Base-by-base conservation (phyloP, 2,888 invertebrate species). In the Epinotia demarniana region DNA sequence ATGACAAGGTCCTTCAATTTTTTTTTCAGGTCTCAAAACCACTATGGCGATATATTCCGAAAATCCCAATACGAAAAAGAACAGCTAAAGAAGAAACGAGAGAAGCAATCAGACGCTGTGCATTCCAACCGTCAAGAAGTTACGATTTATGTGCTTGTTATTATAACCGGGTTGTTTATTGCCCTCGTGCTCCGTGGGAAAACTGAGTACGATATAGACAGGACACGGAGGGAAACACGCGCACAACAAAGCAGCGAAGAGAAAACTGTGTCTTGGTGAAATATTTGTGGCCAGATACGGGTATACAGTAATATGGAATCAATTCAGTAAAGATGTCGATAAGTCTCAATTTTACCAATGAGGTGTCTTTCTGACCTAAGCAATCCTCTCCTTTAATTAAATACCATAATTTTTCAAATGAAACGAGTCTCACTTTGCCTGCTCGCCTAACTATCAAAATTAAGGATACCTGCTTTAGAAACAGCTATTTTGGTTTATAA, bases 11-110 rank as follows among this genome's bases (percentile, higher is more conserved):
- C 27, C 9, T 12, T 27, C 16, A 46, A 16, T 70, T 49, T 60
- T 39, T 33, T 71, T 73, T 11, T 57, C 83, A 94, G 94, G 94
- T 89, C 95, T 0, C 90, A 88, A 77, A 84, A 88, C 49, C 96
- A 96, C 81, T 96, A 96, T 82, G 92, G 92, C 0, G 76, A 83
- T 55, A 78, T 92, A 77, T 89, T 93, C 72, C 81, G 88, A 75
- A 90, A 88, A 77, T 46, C 85, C 23, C 81, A 87, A 77, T 80
- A 85, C 69, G 87, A 91, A 2, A 92, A 82, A 79, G 86, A 89
- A 33, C 81, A 85, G 39, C 9, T 88, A 2, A 85, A 69, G 75
- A 84, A 81, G 71, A 83, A 80, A 76, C 78, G 61, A 33, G 62
- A 57, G 5, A 89, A 87, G 75, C 76, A 75, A 68, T 18, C 53